A percentile compares a stretch with the other conserved stretches of the same genome.
Evolutionary conservation across 2,113 vertebrate genomes (phyloP).

Genomic region (Pionites leucogaster): DNA sequence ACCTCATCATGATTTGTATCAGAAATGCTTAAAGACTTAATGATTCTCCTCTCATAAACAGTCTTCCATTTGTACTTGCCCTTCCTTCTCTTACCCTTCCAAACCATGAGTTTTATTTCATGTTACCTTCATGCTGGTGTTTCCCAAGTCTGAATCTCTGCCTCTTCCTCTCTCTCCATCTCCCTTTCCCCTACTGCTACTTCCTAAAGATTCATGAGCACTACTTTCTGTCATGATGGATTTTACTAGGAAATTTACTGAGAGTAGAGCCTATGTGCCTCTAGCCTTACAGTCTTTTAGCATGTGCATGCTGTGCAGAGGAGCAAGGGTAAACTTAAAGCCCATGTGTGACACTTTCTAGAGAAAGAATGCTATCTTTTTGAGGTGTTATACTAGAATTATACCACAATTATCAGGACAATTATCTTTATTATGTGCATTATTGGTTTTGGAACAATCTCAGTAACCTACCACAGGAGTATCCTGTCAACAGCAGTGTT

Average conservation of each 20-base stretch:
- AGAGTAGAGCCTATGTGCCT: not conserved
- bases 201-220: not conserved
- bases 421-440: not conserved
- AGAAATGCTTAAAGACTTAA: not conserved
- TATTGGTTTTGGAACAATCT: not conserved
- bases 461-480: slow-evolving; percentile 73
- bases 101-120: not conserved
- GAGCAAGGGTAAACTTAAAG: not conserved
- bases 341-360: rapidly evolving
- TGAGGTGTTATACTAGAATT: not conserved
- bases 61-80: not conserved
- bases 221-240: not conserved
- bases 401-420: not conserved
- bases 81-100: not conserved
- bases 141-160: not conserved
- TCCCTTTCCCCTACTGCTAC: not conserved
- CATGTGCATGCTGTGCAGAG: not conserved
- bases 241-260: not conserved
- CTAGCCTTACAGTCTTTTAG: not conserved
- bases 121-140: not conserved
- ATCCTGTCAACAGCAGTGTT: slow-evolving; percentile 82
- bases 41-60: not conserved
- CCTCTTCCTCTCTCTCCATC: not conserved
- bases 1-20: not conserved
- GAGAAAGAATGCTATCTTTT: not conserved